phyloP scores from a whole-genome alignment of 2,797 vertebrate genomes.

The Oryzias dopingdopingensis region DNA sequence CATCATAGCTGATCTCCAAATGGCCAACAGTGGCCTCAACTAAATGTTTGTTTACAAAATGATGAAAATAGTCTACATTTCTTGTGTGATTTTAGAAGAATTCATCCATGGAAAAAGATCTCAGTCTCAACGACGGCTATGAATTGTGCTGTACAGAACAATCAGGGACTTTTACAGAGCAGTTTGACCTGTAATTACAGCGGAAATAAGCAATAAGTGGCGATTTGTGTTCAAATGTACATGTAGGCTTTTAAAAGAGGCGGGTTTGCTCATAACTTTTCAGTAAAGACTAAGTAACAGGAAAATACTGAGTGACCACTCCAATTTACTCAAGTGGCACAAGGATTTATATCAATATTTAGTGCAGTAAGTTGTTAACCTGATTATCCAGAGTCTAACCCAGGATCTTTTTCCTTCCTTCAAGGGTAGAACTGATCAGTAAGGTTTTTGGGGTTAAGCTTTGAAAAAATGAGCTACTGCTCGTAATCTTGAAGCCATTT shows the following conservation, averaged over 20 bases:
- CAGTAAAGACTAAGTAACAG: constrained; percentile 8
- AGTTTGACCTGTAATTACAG: constrained; percentile 56
- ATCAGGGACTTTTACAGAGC: constrained; percentile 44
- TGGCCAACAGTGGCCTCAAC: too few relatives aligned
- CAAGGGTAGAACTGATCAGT: too few relatives aligned
- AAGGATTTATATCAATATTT: not conserved
- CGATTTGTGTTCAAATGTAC: constrained; percentile 45
- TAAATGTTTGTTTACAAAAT: not conserved
- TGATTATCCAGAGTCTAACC: not conserved
- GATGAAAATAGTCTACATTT: constrained; percentile 4
- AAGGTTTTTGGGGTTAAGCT: not conserved
- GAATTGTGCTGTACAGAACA: constrained; percentile 51
- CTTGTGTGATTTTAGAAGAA: constrained; percentile 20
- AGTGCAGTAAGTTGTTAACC: not conserved
- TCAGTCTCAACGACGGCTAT: constrained; percentile 51
- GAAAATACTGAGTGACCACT: not conserved
- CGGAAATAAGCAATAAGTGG: constrained; percentile 64
- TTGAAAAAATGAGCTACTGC: constrained; percentile 35
- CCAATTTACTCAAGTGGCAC: too few relatives aligned
- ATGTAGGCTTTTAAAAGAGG: constrained; percentile 40
- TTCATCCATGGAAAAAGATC: constrained; percentile 50
- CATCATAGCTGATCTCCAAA: too few relatives aligned
- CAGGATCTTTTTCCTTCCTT: too few relatives aligned
- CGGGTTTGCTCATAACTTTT: constrained; percentile 15
- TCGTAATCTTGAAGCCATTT: constrained; percentile 84